Conservation (phyloP, 2,113 vertebrate genomes). For the Melanotaenia duboulayi region DNA sequence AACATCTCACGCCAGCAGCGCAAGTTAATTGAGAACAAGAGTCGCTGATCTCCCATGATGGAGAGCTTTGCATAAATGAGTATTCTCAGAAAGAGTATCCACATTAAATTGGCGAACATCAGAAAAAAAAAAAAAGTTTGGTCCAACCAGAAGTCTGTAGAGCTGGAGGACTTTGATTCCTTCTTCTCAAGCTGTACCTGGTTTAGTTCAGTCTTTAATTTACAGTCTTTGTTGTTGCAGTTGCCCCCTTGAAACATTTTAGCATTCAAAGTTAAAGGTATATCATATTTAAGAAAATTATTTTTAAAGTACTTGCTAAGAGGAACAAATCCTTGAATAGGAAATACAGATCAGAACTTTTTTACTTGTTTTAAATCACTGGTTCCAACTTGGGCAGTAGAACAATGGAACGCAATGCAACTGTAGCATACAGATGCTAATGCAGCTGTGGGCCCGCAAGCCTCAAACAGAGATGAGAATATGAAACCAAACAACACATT, state of each 20-base stretch:
- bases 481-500: background rate
- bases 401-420: background rate
- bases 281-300: background rate
- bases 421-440: background rate
- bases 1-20: slow-evolving; percentile 61
- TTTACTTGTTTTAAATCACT: background rate
- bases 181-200: background rate
- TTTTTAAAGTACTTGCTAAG: background rate
- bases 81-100: slow-evolving; percentile 41
- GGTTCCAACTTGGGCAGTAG: background rate
- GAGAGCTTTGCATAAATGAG: slow-evolving; percentile 49
- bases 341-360: background rate
- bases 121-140: slow-evolving; percentile 24
- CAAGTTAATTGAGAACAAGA: slow-evolving; percentile 65
- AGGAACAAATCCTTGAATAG: background rate
- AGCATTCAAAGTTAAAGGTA: background rate
- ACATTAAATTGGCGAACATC: slow-evolving; percentile 26
- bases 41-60: slow-evolving; percentile 63
- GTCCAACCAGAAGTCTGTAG: slow-evolving; percentile 7
- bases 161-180: background rate
- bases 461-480: background rate
- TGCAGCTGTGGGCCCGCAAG: background rate
- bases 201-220: slow-evolving; percentile 1
- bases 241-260: background rate
- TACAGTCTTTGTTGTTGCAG: background rate